Base-by-base conservation (phyloP, 2,888 invertebrate genomes). In the Drosophila kambysellisi region DNA sequence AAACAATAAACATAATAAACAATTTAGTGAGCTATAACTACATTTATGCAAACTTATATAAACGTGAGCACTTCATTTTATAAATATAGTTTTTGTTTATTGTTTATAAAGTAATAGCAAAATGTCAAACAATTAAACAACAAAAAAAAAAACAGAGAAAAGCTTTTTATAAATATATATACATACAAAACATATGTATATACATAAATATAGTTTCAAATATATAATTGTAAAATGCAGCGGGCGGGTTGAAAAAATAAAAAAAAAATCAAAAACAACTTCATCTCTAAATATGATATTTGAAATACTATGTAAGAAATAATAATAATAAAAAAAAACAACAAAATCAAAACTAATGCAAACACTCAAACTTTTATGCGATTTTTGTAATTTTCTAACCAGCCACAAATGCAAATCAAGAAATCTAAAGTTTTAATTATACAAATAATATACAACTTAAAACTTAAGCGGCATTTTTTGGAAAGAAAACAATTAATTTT, bases 111-210 rank as follows among this genome's bases (percentile, higher is more conserved):
- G 64, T 79, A 89, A 84, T 89, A 84, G 83, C 70, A 51, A 87
- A 83, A 81, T 83, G 84, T 83, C 81, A 75, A 74, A 64, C 56
- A 81, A 53, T 67, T 56, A 29, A 7, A 25, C 20, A 25, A 25
- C 20, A 25, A 43, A 33, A n/a, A 25, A 53, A 30, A 60, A 37
- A 77, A 79, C 66, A 88, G 75, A 87, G 84, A 89, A 83, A 83
- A 89, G 88, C 83, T 87, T 89, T 89, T 89, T 89, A 83, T 88
- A 86, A 74, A 85, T 81, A 85, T 65, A 69, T 66, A 76, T 73
- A 72, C 54, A 76, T 72, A 64, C 60, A 76, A 73, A 75, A 71
- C 39, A 63, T 30, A 39, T 56, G 56, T 58, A 68, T 48, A 60
- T 63, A 75, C 52, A 58, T 62, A 76, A 54, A 51, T 64, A 50